Conservation (phyloP, 2,888 invertebrate genomes). For the Cantharis flavilabris region DNA sequence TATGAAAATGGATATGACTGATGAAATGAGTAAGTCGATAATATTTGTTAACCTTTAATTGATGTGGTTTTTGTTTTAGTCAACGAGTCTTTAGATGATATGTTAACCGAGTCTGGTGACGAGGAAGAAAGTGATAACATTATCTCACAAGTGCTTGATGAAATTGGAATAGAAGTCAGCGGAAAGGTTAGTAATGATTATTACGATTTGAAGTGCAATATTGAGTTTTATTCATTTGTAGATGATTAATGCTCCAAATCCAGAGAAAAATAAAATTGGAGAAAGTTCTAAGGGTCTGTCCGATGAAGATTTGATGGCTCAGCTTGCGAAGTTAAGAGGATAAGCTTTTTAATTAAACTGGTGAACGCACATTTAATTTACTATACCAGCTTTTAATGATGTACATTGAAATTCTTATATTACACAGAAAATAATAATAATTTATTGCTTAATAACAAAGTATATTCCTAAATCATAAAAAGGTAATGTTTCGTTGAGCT, state of each 20-base stretch:
- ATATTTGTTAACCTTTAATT: background rate
- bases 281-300: constrained; percentile 57
- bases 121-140: constrained; percentile 88
- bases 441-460: background rate
- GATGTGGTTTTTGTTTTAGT: constrained; percentile 60
- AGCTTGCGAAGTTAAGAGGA: constrained; percentile 62
- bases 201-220: background rate
- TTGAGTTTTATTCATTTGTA: constrained; percentile 42
- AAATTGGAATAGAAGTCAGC: constrained; percentile 93
- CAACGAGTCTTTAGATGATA: constrained; percentile 88
- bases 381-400: background rate
- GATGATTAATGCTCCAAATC: constrained; percentile 69
- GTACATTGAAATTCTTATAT: background rate
- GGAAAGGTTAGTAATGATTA: constrained; percentile 68
- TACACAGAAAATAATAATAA: background rate
- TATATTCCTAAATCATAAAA: background rate
- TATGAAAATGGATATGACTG: constrained; percentile 92
- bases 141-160: constrained; percentile 90
- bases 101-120: constrained; percentile 86
- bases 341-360: constrained; percentile 16
- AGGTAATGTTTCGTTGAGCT: too few relatives aligned
- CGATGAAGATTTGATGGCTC: constrained; percentile 74
- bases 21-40: constrained; percentile 80
- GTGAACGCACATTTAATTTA: background rate
- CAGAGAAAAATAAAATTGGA: constrained; percentile 65